A percentile compares a stretch with the other conserved stretches of the same genome.
These are phyloP conservation scores for Centropristis striata DNA, from an alignment of 2,113 vertebrate species.

Conservation along the genomic window DNA sequence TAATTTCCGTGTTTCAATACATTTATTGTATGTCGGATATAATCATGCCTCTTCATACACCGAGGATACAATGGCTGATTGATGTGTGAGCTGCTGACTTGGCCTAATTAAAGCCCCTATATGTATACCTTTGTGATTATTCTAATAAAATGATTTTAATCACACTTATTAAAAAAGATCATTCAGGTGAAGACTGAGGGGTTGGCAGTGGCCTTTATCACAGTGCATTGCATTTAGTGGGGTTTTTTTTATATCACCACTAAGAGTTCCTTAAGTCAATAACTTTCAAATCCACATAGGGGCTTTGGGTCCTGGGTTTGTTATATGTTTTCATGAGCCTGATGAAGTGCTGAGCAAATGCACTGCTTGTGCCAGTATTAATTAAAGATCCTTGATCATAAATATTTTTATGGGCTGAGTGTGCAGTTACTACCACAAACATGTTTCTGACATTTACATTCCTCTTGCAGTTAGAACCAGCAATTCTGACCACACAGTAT, in stretches of 20 bases:
- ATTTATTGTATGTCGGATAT: slow-evolving; percentile 39
- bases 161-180: background rate
- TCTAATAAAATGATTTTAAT: background rate
- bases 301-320: slow-evolving; percentile 12
- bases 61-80: slow-evolving; percentile 15
- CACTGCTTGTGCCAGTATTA: slow-evolving; percentile 33
- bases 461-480: background rate
- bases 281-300: slow-evolving; percentile 27
- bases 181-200: background rate
- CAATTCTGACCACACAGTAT: background rate
- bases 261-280: background rate
- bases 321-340: slow-evolving; percentile 51
- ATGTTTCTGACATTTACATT: slow-evolving; percentile 32
- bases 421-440: slow-evolving; percentile 32
- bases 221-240: background rate
- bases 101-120: slow-evolving; percentile 7
- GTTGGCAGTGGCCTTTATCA: background rate
- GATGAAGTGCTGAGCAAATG: slow-evolving; percentile 37
- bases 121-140: slow-evolving; percentile 7
- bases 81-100: slow-evolving; percentile 27
- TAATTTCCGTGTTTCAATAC: slow-evolving; percentile 49
- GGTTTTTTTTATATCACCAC: background rate
- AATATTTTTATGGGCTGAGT: slow-evolving; percentile 50
- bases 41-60: slow-evolving; percentile 31
- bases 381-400: slow-evolving; percentile 41